Conservation (phyloP, 2,888 invertebrate species). For the Drosophila acutilabella region DNA sequence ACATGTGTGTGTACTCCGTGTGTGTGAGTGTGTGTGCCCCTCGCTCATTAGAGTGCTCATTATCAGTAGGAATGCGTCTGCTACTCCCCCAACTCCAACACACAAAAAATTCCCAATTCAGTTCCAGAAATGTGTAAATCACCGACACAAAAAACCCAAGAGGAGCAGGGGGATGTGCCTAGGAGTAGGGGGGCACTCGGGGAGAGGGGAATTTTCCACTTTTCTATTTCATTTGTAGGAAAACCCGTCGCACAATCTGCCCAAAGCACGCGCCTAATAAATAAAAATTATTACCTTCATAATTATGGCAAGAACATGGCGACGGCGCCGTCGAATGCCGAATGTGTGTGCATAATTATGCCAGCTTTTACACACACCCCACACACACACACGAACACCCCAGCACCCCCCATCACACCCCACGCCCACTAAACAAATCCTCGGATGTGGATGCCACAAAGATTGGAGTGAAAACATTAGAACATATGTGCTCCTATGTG, state of each 20-base stretch:
- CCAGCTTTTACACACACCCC: conserved; percentile 70
- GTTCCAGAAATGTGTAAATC: conserved; percentile 68
- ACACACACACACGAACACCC: conserved; percentile 37
- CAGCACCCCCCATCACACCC: conserved; percentile 42
- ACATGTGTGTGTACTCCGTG: conserved; percentile 30
- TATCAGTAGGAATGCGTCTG: conserved; percentile 64
- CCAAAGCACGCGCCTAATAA: conserved; percentile 81
- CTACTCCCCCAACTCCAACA: conserved; percentile 7
- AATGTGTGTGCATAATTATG: conserved; percentile 78
- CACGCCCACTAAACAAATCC: conserved; percentile 2
- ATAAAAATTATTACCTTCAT: conserved; percentile 83
- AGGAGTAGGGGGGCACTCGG: background rate
- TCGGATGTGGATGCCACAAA: conserved; percentile 44
- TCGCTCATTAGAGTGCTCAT: conserved; percentile 78
- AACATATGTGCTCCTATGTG: conserved; percentile 6
- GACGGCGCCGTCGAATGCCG: conserved; percentile 67
- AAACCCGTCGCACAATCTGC: conserved; percentile 61
- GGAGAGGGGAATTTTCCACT: conserved; percentile 6
- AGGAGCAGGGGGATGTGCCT: background rate
- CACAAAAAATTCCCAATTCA: conserved; percentile 4
- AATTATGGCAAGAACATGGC: conserved; percentile 79
- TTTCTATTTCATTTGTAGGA: conserved; percentile 53
- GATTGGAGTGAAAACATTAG: conserved; percentile 41
- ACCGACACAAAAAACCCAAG: conserved; percentile 53
- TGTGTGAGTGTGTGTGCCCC: conserved; percentile 45